Conservation (phyloP, 2,888 invertebrate genomes). For the Drosophila mayaguana region DNA sequence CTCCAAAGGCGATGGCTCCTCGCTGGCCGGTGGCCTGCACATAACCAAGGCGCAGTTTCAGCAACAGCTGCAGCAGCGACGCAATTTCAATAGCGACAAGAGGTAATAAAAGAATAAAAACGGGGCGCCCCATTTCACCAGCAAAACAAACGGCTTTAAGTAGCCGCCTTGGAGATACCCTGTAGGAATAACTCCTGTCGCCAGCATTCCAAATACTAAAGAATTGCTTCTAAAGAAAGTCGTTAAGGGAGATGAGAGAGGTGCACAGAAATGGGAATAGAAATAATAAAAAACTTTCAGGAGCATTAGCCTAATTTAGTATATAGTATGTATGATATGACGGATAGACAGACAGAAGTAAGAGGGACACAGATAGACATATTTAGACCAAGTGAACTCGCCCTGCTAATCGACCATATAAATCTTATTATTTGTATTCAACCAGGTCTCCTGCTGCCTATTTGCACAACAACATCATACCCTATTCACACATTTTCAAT, state of each 20-base stretch:
- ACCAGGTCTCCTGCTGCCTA: not conserved
- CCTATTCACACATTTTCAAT: not conserved
- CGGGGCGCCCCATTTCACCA: constrained; percentile 5
- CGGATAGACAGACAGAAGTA: not conserved
- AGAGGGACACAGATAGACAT: not conserved
- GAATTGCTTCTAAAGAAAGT: not conserved
- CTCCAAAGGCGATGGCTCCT: constrained; percentile 52
- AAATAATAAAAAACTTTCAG: not conserved
- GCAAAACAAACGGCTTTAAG: not conserved
- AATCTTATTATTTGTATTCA: not conserved
- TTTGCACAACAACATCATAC: not conserved
- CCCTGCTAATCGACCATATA: not conserved
- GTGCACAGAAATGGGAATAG: not conserved
- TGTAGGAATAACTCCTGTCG: not conserved
- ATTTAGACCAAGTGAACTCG: not conserved
- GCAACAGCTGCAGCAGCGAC: constrained; percentile 76
- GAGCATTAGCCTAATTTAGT: not conserved
- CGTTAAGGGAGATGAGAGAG: not conserved
- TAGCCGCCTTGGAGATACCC: not conserved
- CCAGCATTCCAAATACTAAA: too few relatives aligned
- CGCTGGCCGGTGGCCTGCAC: constrained; percentile 69
- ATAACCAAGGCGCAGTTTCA: constrained; percentile 81
- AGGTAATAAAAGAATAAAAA: constrained; percentile 79
- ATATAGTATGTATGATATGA: not conserved
- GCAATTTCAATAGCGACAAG: constrained; percentile 62